These are phyloP conservation scores for Catamblyrhynchus diadema DNA, from an alignment of 2,797 vertebrate genomes.

Conservation along the genomic window DNA sequence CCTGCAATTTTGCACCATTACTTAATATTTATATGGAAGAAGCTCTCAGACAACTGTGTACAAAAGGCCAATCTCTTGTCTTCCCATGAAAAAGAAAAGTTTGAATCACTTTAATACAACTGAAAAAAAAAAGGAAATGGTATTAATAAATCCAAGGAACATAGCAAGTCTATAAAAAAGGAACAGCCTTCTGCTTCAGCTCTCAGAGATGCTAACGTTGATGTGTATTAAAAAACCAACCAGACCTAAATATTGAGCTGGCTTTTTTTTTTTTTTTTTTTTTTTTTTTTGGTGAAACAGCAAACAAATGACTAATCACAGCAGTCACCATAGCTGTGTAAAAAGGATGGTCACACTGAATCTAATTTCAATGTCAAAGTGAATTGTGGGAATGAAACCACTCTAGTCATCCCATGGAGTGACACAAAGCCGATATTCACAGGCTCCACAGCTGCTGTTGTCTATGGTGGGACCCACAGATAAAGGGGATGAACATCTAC, in stretches of 20 bases:
- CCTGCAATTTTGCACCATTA: neutral
- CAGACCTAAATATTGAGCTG: neutral
- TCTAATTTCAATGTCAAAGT: neutral
- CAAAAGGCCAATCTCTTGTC: neutral
- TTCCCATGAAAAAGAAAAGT: neutral
- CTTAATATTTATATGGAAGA: neutral
- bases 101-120: neutral
- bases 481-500: neutral
- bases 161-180: neutral
- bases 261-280: neutral
- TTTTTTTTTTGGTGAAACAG: neutral
- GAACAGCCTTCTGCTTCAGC: neutral
- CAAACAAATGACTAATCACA: neutral
- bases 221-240: neutral
- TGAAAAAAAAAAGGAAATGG: neutral
- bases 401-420: neutral
- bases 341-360: neutral
- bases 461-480: neutral
- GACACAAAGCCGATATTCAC: neutral
- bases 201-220: neutral
- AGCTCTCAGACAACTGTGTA: neutral
- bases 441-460: neutral
- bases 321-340: neutral
- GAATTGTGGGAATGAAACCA: slow-evolving; percentile 2
- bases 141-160: neutral